These are phyloP conservation scores for Heliconius ethilla DNA, from an alignment of 2,888 invertebrate species.

Conservation along the genomic window DNA sequence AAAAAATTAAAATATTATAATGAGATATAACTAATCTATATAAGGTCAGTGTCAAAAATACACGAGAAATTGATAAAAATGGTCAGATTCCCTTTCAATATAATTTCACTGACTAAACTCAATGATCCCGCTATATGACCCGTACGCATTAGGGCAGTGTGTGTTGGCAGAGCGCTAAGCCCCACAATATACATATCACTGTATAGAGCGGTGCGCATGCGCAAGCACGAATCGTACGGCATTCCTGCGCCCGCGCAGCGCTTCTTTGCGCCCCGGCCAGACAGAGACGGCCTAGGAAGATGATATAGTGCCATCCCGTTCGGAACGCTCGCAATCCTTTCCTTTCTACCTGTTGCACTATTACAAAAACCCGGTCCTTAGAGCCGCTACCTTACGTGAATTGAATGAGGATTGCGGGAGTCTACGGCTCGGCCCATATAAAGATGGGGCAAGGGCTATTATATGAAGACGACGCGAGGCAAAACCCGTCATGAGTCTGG, in stretches of 20 bases:
- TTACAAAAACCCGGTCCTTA: conserved; percentile 81
- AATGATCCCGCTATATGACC: conserved; percentile 81
- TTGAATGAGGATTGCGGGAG: conserved; percentile 80
- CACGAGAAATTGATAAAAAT: conserved; percentile 69
- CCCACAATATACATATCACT: conserved; percentile 64
- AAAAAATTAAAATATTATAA: conserved; percentile 4
- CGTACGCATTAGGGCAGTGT: conserved; percentile 82
- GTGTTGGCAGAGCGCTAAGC: conserved; percentile 70
- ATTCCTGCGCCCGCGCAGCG: conserved; percentile 71
- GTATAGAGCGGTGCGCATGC: conserved; percentile 66
- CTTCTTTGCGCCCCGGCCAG: conserved; percentile 49
- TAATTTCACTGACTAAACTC: conserved; percentile 82
- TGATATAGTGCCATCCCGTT: conserved; percentile 66
- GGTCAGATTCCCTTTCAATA: conserved; percentile 81
- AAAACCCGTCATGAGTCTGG: conserved; percentile 64
- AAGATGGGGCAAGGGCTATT: conserved; percentile 79
- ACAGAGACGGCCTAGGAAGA: conserved; percentile 61
- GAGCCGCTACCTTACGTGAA: conserved; percentile 82
- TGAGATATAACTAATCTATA: background rate
- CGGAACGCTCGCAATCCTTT: conserved; percentile 77
- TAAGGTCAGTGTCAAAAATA: conserved; percentile 43
- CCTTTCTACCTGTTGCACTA: conserved; percentile 82
- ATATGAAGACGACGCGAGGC: conserved; percentile 62
- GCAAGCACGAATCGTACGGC: conserved; percentile 80
- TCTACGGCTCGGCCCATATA: conserved; percentile 81